Evolutionary conservation across 2,888 invertebrate species (phyloP), one percentile per base, ranked within the genome.

Genomic region (Luffia ferchaultella): DNA sequence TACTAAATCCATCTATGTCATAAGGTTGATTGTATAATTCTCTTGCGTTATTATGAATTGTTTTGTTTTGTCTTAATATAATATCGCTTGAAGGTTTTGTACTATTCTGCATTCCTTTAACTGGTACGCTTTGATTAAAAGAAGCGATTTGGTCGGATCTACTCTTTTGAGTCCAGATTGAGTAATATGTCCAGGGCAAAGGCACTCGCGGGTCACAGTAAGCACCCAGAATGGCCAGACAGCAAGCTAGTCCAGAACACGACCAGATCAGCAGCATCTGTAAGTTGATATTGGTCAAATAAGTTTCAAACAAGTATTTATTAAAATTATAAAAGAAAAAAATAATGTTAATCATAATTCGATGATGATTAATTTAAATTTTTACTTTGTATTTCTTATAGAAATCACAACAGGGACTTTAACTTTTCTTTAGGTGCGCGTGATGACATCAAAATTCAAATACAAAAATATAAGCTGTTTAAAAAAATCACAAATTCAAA

Each of bases 241-340:
- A 78, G 57, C 73, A 74, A 0, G 80, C 79, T 45, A 83, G 80
- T 9, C 83, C 83, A 0, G 76, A 71, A 50, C 82, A 82, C 0
- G 82, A 83, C 65, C 74, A 76, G 1, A 83, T 66, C 0, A 83
- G 62, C 49, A 83, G 62, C 60, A 75, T 73, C 82, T 83, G 70
- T 1, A 70, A 70, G n/a, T n/a, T n/a, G n/a, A n/a, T n/a, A n/a
- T n/a, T n/a, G n/a, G n/a, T n/a, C n/a, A n/a, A n/a, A n/a, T n/a
- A n/a, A n/a, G n/a, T n/a, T n/a, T n/a, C n/a, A n/a, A n/a, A n/a
- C n/a, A n/a, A n/a, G n/a, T n/a, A n/a, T n/a, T n/a, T n/a, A n/a
- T n/a, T n/a, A n/a, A n/a, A n/a, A n/a, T n/a, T n/a, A n/a, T n/a
- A n/a, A n/a, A n/a, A n/a, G n/a, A n/a, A n/a, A n/a, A n/a, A n/a